Evolutionary conservation across 1,140 invertebrate genomes (phyloP).

Genomic region (Papilio dardanus): DNA sequence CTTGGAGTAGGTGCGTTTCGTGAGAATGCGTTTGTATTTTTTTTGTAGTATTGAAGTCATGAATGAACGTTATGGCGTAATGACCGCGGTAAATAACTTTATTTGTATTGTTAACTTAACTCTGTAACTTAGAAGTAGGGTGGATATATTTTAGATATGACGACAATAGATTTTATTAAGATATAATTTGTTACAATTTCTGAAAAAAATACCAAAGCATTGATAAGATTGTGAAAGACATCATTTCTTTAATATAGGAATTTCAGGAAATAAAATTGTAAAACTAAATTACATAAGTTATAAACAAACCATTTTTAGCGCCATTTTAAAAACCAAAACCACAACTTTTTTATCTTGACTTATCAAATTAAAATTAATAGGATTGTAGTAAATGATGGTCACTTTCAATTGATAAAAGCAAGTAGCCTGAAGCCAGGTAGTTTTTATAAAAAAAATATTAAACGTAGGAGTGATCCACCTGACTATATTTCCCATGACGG

Average conservation of each 20-base stretch:
- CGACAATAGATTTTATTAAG: not conserved
- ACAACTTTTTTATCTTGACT: not conserved
- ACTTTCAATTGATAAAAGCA: conserved; percentile 39
- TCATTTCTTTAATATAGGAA: not conserved
- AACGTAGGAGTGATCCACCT: conserved; percentile 65
- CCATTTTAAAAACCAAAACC: not conserved
- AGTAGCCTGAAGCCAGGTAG: conserved; percentile 45
- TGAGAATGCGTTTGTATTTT: conserved; percentile 66
- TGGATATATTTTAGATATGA: conserved; percentile 41
- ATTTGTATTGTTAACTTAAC: conserved; percentile 69
- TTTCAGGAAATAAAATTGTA: not conserved
- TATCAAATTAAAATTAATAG: not conserved
- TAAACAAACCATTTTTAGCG: not conserved
- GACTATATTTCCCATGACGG: conserved; percentile 56
- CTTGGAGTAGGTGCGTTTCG: conserved; percentile 46
- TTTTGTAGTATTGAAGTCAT: conserved; percentile 57
- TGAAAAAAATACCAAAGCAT: not conserved
- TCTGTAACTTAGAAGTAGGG: conserved; percentile 55
- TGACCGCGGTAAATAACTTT: conserved; percentile 71
- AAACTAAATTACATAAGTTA: not conserved
- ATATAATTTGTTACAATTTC: not conserved
- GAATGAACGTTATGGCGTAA: conserved; percentile 71
- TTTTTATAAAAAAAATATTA: conserved; percentile 45
- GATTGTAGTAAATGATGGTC: conserved; percentile 29
- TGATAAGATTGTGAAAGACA: not conserved